Evolutionary conservation across 2,888 invertebrate species (phyloP).

Genomic region (Craniophora ligustri): DNA sequence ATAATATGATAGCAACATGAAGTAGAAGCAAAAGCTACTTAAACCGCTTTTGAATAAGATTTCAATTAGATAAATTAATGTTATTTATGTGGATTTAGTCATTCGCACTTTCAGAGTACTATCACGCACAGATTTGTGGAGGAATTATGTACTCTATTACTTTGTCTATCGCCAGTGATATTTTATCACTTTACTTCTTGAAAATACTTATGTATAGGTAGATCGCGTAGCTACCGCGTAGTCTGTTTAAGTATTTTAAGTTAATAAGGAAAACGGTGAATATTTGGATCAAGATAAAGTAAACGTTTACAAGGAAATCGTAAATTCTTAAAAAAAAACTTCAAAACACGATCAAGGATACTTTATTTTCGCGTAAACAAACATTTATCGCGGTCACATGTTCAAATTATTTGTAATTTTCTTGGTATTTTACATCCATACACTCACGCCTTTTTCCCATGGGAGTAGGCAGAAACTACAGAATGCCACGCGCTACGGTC

Average conservation of each 20-base stretch:
- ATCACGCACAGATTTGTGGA: conserved; percentile 1
- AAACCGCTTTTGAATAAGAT: neutral
- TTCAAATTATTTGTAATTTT: too few relatives aligned
- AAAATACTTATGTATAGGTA: neutral
- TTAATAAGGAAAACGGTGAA: conserved; percentile 1
- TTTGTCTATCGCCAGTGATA: conserved; percentile 3
- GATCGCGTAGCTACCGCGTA: neutral
- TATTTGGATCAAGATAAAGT: neutral
- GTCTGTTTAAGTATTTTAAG: neutral
- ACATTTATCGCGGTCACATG: neutral
- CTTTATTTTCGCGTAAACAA: neutral
- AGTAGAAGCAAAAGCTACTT: neutral
- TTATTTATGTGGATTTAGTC: neutral
- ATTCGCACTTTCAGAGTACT: neutral
- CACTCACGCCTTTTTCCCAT: too few relatives aligned
- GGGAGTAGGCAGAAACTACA: too few relatives aligned
- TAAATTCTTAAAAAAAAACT: too few relatives aligned
- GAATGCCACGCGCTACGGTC: too few relatives aligned
- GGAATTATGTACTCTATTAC: conserved; percentile 16
- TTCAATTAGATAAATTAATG: conserved; percentile 13
- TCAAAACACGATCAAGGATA: neutral
- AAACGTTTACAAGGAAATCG: conserved; percentile 16
- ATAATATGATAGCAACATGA: too few relatives aligned
- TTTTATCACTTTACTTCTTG: conserved; percentile 25
- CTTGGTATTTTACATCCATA: too few relatives aligned